Conservation (phyloP, 1,140 invertebrate species). For the Muscidifurax raptorellus region DNA sequence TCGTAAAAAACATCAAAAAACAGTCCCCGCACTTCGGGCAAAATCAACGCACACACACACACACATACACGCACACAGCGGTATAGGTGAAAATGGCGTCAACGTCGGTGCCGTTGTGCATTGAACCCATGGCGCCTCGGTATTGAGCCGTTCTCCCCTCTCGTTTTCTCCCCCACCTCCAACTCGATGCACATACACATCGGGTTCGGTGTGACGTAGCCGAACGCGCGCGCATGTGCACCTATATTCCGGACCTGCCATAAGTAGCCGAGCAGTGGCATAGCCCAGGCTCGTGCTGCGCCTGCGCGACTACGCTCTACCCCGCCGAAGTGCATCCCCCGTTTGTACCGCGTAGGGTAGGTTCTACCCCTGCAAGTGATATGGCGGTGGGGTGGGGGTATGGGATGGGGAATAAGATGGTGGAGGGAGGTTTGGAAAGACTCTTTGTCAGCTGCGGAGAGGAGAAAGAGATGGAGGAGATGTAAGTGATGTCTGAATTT, state of each 20-base stretch:
- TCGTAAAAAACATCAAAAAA: too few species aligned
- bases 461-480: not conserved
- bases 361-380: not conserved
- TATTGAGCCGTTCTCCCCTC: constrained; percentile 52
- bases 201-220: constrained; percentile 50
- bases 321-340: constrained; percentile 24
- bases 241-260: constrained; percentile 69
- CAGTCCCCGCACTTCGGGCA: too few species aligned
- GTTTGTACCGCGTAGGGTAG: not conserved
- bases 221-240: constrained; percentile 8
- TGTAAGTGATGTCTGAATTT: not conserved
- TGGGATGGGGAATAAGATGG: not conserved
- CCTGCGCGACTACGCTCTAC: constrained; percentile 63
- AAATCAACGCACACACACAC: too few species aligned
- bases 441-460: not conserved
- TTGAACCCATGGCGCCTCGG: constrained; percentile 51
- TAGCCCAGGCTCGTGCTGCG: constrained; percentile 70
- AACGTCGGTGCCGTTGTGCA: constrained; percentile 40
- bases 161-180: constrained; percentile 39
- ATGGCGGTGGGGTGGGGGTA: not conserved
- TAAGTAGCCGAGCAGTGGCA: constrained; percentile 70
- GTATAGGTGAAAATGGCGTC: constrained; percentile 40
- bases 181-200: constrained; percentile 11
- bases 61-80: not conserved
- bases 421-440: not conserved